These are phyloP conservation scores for Thalassarche chlororhynchos DNA, from an alignment of 2,113 vertebrate genomes.

Conservation along the genomic window DNA sequence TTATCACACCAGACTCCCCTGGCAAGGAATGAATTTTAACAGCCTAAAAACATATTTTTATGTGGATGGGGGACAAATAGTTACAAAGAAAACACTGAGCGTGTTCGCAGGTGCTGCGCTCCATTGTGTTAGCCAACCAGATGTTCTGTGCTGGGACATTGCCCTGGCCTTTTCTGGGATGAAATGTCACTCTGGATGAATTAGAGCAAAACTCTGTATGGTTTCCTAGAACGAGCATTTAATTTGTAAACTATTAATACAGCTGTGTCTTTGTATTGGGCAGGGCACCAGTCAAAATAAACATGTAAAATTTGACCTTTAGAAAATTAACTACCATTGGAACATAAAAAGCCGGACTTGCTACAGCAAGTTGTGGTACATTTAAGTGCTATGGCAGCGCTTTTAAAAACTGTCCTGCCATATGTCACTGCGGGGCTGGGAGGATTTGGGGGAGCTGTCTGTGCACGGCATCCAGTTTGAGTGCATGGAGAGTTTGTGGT, in stretches of 20 bases:
- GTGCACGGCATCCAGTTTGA: background rate
- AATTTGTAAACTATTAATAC: slow-evolving; percentile 64
- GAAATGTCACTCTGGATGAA: slow-evolving; percentile 63
- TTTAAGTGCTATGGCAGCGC: background rate
- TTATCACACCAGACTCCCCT: slow-evolving; percentile 72
- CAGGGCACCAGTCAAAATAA: slow-evolving; percentile 59
- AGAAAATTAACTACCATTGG: slow-evolving; percentile 35
- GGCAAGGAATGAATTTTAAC: slow-evolving; percentile 57
- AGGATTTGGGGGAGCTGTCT: background rate
- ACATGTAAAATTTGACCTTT: slow-evolving; percentile 68
- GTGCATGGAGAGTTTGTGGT: background rate
- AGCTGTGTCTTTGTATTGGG: slow-evolving; percentile 44
- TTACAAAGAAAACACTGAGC: slow-evolving; percentile 70
- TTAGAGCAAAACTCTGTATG: background rate
- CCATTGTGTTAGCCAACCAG: slow-evolving; percentile 76
- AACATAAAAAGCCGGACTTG: background rate
- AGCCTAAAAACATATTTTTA: slow-evolving; percentile 67
- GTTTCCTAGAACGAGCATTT: slow-evolving; percentile 53
- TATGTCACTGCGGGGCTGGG: background rate
- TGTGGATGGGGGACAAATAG: slow-evolving; percentile 61
- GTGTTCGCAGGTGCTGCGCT: slow-evolving; percentile 72
- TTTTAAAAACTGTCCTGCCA: background rate
- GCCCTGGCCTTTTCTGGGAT: slow-evolving; percentile 43
- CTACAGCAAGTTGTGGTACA: background rate
- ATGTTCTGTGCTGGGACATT: slow-evolving; percentile 68